Evolutionary conservation across 2,113 vertebrate species (phyloP).

Genomic region (Columbina picui): DNA sequence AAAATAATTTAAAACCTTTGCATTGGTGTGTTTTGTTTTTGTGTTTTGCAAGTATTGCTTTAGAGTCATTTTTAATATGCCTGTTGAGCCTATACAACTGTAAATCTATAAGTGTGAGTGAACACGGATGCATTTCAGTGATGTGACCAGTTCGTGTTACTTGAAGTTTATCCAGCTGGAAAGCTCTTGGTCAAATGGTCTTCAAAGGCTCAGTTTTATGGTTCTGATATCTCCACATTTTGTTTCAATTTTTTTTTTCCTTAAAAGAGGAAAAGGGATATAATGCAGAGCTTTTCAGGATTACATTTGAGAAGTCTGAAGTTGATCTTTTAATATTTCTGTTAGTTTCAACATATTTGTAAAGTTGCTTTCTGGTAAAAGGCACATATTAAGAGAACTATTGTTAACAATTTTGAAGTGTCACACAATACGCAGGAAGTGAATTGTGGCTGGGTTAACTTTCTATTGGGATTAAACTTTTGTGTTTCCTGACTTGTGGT

Average conservation of each 20-base stretch:
- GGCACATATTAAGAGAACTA: background rate
- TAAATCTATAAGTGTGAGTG: background rate
- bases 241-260: background rate
- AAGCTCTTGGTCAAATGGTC: background rate
- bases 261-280: background rate
- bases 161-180: background rate
- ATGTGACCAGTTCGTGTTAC: background rate
- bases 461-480: background rate
- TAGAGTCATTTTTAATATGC: background rate
- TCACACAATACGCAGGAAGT: background rate
- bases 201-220: background rate
- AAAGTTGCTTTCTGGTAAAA: background rate
- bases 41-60: background rate
- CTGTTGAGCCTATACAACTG: background rate
- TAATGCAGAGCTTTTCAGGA: background rate
- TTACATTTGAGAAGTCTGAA: background rate
- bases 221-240: background rate
- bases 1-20: background rate
- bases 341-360: background rate
- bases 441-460: background rate
- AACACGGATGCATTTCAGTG: background rate
- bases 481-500: background rate
- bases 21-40: background rate
- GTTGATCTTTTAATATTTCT: background rate
- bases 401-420: background rate